Evolutionary conservation across 2,113 vertebrate species (phyloP), one percentile per base, ranked within the genome.

Genomic region (Cynocephalus volans): DNA sequence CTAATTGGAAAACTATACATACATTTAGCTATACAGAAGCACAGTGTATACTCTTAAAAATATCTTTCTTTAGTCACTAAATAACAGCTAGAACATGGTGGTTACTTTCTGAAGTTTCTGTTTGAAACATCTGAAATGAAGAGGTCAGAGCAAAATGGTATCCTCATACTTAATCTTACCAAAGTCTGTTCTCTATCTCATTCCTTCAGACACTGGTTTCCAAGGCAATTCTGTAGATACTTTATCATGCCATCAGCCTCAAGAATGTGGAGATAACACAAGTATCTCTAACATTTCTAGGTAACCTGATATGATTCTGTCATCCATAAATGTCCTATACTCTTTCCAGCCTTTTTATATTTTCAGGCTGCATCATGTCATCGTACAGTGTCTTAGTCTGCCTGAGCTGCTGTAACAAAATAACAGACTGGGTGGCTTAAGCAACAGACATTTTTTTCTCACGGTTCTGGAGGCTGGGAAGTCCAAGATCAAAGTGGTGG

Each of bases 41-140:
- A 28, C 0, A 80, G 12, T 85, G 15, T 85, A 12, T 88, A 17
- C 84, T 8, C 60, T 86, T 54, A 45, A 80, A 48, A 72, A 54
- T 87, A 48, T 41, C 41, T 73, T n/a, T 76, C 79, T 93, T 36
- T 48, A 64, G 54, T 90, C 45, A 64, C 24, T 54, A 28, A 64
- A 87, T 45, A 86, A 60, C 80, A 92, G 88, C 67, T 58, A 77
- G 4, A 81, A 64, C 80, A 70, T 23, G 10, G 48, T 73, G 62
- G 45, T 60, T 79, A 58, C 50, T 89, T 95, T 80, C 81, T 72
- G 15, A 48, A 26, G 41, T 77, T 72, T 95, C 50, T 95, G 0
- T 95, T 62, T 69, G 50, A 93, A 92, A 92, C 21, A 67, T 26
- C 93, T 91, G 23, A 88, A 79, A 52, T 56, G 58, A 93, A 73